phyloP scores from a whole-genome alignment of 2,113 vertebrate species.

The Podocnemis expansa region DNA sequence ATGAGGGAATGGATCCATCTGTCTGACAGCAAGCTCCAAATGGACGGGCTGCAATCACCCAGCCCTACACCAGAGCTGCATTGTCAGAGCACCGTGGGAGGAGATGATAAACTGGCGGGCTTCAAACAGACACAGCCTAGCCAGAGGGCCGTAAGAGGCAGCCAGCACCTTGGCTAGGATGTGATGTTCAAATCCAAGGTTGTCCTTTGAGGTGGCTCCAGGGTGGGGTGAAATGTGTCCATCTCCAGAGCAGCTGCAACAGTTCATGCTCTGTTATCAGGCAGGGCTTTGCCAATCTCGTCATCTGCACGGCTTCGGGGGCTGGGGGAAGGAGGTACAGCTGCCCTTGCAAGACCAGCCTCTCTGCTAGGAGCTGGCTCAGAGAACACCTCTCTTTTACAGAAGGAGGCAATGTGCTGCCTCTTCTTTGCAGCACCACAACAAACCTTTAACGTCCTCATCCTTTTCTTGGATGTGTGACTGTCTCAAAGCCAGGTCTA shows the following conservation, averaged over 20 bases:
- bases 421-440: not conserved
- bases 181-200: not conserved
- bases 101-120: not conserved
- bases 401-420: not conserved
- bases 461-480: not conserved
- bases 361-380: not conserved
- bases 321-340: not conserved
- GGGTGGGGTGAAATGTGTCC: not conserved
- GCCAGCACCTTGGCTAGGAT: slow-evolving; percentile 54
- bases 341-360: not conserved
- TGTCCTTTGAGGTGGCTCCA: slow-evolving; percentile 42
- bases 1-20: not conserved
- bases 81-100: not conserved
- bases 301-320: not conserved
- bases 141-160: slow-evolving; percentile 32
- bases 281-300: not conserved
- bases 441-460: not conserved
- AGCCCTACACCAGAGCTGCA: not conserved
- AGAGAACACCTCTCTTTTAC: not conserved
- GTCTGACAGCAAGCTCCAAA: not conserved
- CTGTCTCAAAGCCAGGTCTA: not conserved
- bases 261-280: slow-evolving; percentile 32
- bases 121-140: not conserved
- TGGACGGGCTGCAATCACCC: slow-evolving; percentile 17
- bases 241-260: not conserved